These are phyloP conservation scores for Xestia rhomboidea DNA, from an alignment of 2,888 invertebrate genomes.

Conservation along the genomic window DNA sequence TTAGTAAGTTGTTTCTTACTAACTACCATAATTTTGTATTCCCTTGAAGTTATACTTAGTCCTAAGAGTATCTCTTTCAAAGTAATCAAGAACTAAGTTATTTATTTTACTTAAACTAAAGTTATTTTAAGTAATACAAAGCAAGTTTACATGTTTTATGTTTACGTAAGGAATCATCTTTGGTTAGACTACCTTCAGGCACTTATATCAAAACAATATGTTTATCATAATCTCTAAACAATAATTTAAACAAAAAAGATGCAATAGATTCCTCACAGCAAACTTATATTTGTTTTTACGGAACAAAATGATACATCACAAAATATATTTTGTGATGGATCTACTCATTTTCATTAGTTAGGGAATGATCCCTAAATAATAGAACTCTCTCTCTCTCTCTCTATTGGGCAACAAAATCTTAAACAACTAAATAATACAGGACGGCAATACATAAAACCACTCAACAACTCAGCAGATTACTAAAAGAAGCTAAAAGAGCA, in stretches of 20 bases:
- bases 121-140: constrained; percentile 53
- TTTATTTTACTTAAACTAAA: constrained; percentile 34
- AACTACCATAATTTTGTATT: constrained; percentile 9
- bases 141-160: constrained; percentile 7
- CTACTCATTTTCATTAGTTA: too few species aligned
- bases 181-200: constrained; percentile 3
- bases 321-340: too few species aligned
- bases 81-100: constrained; percentile 48
- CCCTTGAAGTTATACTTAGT: not conserved
- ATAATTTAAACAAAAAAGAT: constrained; percentile 3
- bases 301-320: not conserved
- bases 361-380: not conserved
- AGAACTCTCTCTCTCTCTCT: constrained; percentile 15
- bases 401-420: not conserved
- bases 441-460: constrained; percentile 43
- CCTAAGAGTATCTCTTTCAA: constrained; percentile 29
- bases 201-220: not conserved
- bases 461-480: constrained; percentile 21
- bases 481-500: not conserved
- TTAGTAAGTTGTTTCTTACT: not conserved
- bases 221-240: not conserved
- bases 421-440: constrained; percentile 48
- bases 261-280: not conserved
- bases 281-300: not conserved
- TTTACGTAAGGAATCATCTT: constrained; percentile 16